A percentile compares a stretch with the other conserved stretches of the same genome.
phyloP scores from a whole-genome alignment of 2,888 invertebrate genomes.

The Leptodirus hochenwartii region DNA sequence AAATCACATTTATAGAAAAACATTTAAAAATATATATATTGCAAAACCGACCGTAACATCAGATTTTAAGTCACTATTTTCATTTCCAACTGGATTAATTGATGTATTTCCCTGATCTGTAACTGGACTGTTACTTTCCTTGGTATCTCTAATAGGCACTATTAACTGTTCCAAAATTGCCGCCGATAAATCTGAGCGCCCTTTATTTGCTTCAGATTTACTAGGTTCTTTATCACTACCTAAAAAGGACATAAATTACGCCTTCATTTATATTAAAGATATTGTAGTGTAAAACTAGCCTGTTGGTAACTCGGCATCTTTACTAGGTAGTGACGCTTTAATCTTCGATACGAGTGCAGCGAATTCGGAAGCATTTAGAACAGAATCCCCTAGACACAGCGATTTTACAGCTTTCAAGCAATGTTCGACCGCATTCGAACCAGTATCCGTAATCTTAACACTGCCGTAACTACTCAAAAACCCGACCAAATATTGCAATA shows the following conservation, averaged over 20 bases:
- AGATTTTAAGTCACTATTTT: neutral
- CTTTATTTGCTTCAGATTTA: conserved; percentile 37
- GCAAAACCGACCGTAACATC: neutral
- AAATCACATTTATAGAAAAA: conserved; percentile 1
- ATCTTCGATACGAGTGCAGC: too few relatives aligned
- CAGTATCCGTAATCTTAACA: too few relatives aligned
- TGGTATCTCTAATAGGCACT: conserved; percentile 41
- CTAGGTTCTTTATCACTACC: conserved; percentile 38
- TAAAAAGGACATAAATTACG: conserved; percentile 55
- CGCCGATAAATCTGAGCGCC: conserved; percentile 48
- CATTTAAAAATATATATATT: conserved; percentile 4
- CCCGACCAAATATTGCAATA: conserved; percentile 38
- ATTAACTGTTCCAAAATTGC: conserved; percentile 57
- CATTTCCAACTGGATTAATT: conserved; percentile 7
- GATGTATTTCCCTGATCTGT: conserved; percentile 1
- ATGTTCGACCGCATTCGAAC: too few relatives aligned
- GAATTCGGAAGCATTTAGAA: too few relatives aligned
- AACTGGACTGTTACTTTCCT: neutral
- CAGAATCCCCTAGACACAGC: conserved; percentile 9
- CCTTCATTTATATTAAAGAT: conserved; percentile 38
- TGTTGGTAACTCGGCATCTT: too few relatives aligned
- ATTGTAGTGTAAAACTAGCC: conserved; percentile 21
- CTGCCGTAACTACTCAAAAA: too few relatives aligned
- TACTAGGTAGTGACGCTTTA: too few relatives aligned
- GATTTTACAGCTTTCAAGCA: conserved; percentile 9